Evolutionary conservation across 2,888 invertebrate genomes (phyloP).

Genomic region (Drosophila limbata): DNA sequence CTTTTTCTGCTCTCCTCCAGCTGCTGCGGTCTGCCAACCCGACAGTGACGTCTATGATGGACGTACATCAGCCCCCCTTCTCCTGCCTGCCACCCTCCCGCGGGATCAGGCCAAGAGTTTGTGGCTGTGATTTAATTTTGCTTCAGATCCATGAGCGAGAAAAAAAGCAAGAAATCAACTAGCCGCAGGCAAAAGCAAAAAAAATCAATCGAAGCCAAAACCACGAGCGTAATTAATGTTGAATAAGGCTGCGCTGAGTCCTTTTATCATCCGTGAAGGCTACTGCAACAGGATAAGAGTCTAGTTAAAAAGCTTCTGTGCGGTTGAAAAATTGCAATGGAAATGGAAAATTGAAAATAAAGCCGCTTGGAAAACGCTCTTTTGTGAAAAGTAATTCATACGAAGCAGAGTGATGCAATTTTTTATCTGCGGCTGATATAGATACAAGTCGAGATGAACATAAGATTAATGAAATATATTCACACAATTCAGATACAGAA

Average conservation of each 20-base stretch:
- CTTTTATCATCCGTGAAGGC: slow-evolving; percentile 49
- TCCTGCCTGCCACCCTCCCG: not conserved
- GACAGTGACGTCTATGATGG: slow-evolving; percentile 64
- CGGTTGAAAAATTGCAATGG: slow-evolving; percentile 2
- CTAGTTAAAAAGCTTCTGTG: slow-evolving; percentile 14
- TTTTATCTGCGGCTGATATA: not conserved
- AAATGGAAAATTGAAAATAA: slow-evolving; percentile 1
- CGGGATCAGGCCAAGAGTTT: slow-evolving; percentile 32
- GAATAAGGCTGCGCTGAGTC: slow-evolving; percentile 59
- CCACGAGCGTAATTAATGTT: slow-evolving; percentile 71
- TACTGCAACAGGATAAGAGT: slow-evolving; percentile 4
- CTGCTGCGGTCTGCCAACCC: slow-evolving; percentile 35
- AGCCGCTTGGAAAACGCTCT: slow-evolving; percentile 5
- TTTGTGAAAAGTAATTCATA: not conserved
- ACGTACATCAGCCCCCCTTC: slow-evolving; percentile 42
- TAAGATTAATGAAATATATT: not conserved
- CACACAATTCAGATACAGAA: not conserved
- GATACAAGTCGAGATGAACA: not conserved
- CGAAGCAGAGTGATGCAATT: not conserved
- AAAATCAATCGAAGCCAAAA: slow-evolving; percentile 56
- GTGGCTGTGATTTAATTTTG: slow-evolving; percentile 69
- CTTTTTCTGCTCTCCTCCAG: slow-evolving; percentile 21
- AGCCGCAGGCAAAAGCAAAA: slow-evolving; percentile 27
- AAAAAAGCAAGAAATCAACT: slow-evolving; percentile 38
- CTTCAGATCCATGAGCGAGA: slow-evolving; percentile 9